Percentiles rank a stretch among this genome's conserved stretches.
Conservation (phyloP, 2,888 invertebrate species). For the Lasioglossum pauxillum region DNA sequence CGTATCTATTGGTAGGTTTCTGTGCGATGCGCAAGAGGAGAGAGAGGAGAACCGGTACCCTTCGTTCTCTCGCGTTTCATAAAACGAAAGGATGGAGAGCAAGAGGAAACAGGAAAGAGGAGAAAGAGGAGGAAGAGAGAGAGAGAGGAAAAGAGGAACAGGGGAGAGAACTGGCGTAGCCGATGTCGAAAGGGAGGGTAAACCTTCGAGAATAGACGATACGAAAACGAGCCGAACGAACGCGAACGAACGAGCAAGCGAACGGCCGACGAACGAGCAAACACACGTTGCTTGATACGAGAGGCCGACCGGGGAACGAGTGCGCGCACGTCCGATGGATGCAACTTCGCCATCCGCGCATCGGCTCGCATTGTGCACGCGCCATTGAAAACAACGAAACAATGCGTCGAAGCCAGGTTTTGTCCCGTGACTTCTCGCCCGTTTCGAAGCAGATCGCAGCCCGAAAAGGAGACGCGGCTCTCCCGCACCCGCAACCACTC, state of each 20-base stretch:
- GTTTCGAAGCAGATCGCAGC: slow-evolving; percentile 71
- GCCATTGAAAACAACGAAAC: slow-evolving; percentile 79
- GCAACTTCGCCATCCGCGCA: slow-evolving; percentile 68
- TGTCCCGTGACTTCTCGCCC: slow-evolving; percentile 78
- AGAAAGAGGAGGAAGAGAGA: slow-evolving; percentile 12
- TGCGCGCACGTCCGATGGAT: slow-evolving; percentile 69
- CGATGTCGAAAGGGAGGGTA: slow-evolving; percentile 45
- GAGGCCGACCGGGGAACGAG: slow-evolving; percentile 58
- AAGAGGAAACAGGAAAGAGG: slow-evolving; percentile 16
- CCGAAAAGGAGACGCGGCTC: slow-evolving; percentile 67
- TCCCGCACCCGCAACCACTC: slow-evolving; percentile 16
- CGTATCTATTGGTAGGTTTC: slow-evolving; percentile 69
- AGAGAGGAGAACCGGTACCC: slow-evolving; percentile 11
- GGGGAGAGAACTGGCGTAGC: neutral
- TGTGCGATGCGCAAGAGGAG: slow-evolving; percentile 39
- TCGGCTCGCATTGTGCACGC: slow-evolving; percentile 77
- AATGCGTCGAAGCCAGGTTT: slow-evolving; percentile 81
- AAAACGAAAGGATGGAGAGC: slow-evolving; percentile 50
- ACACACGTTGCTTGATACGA: slow-evolving; percentile 53
- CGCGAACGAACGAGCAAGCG: slow-evolving; percentile 52
- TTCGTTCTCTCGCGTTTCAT: slow-evolving; percentile 50
- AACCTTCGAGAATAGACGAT: slow-evolving; percentile 72
- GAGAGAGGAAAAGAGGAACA: neutral
- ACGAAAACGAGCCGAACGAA: slow-evolving; percentile 63
- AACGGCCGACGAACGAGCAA: slow-evolving; percentile 57